Evolutionary conservation across 2,797 vertebrate genomes (phyloP), one percentile per base, ranked within the genome.

Genomic region (Sebastes alutus): DNA sequence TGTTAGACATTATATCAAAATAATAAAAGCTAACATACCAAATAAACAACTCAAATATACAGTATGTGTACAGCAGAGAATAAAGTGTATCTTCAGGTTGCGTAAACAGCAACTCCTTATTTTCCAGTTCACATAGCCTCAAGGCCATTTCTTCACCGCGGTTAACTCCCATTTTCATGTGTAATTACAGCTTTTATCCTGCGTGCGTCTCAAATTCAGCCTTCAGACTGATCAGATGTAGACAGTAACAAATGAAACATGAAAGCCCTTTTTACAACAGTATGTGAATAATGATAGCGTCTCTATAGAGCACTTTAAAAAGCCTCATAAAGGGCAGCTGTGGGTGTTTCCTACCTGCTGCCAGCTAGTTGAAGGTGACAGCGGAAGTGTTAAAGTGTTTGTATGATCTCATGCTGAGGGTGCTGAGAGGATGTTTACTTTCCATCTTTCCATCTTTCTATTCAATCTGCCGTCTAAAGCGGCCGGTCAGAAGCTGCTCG

Each of bases 401-500:
- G 62, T 66, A n/a, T 77, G 82, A 84, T 20, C 61, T 83, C 69
- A 25, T 2, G 66, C 74, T 38, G 76, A 78, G 27, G 59, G 75
- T n/a, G n/a, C 42, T 0, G 58, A 69, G 32, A 86, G 90, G 88
- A 88, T 93, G 91, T 92, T 92, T 82, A 59, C 54, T 76, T 84
- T 35, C 76, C 52, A 32, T 72, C 54, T 30, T 54, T 72, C 72
- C 77, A 72, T 78, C 58, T 68, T 58, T 79, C 46, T 52, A 1
- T 49, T 69, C 64, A 3, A 79, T 52, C 59, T 64, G 56, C 25
- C 58, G 30, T 68, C 76, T 64, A 4, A 20, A 25, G 35, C 32
- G 62, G 58, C 13, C 23, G 18, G 32, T 74, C 71, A 52, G 27
- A 5, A 6, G 54, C 16, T 13, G 56, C 62, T 76, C 25, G 25